Conservation (phyloP, 1,140 invertebrate species). For the Nebria ingens region DNA sequence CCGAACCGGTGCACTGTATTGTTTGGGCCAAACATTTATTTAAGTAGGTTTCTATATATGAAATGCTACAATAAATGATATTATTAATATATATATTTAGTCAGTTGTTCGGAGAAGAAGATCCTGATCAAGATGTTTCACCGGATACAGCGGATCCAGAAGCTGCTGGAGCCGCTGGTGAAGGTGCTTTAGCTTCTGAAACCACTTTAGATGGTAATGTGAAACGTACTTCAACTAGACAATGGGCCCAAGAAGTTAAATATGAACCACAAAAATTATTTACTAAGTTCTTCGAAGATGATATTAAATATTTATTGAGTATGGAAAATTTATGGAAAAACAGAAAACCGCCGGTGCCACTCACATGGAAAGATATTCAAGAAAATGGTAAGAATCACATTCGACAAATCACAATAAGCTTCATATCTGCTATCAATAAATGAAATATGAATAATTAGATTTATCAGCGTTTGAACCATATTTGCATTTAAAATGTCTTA, state of each 20-base stretch:
- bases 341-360: slow-evolving; percentile 66
- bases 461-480: neutral
- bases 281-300: slow-evolving; percentile 86
- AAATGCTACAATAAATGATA: neutral
- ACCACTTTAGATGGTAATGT: slow-evolving; percentile 52
- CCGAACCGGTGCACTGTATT: slow-evolving; percentile 97
- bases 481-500: no score
- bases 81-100: slow-evolving; percentile 38
- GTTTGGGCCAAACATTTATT: slow-evolving; percentile 99
- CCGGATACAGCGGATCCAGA: slow-evolving; percentile 94
- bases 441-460: neutral
- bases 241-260: slow-evolving; percentile 74
- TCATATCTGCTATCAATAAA: no score
- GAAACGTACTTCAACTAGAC: slow-evolving; percentile 72
- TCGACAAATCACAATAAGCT: slow-evolving; percentile 30
- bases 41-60: slow-evolving; percentile 60
- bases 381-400: slow-evolving; percentile 46
- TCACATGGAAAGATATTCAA: slow-evolving; percentile 52
- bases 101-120: slow-evolving; percentile 94
- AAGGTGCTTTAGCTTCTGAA: slow-evolving; percentile 33
- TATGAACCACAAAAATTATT: slow-evolving; percentile 82
- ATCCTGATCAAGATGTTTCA: slow-evolving; percentile 95
- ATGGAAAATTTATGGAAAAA: slow-evolving; percentile 95
- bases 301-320: slow-evolving; percentile 87
- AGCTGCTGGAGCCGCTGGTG: slow-evolving; percentile 41